Conservation (phyloP, 2,797 vertebrate genomes). For the Urocyon cinereoargenteus region DNA sequence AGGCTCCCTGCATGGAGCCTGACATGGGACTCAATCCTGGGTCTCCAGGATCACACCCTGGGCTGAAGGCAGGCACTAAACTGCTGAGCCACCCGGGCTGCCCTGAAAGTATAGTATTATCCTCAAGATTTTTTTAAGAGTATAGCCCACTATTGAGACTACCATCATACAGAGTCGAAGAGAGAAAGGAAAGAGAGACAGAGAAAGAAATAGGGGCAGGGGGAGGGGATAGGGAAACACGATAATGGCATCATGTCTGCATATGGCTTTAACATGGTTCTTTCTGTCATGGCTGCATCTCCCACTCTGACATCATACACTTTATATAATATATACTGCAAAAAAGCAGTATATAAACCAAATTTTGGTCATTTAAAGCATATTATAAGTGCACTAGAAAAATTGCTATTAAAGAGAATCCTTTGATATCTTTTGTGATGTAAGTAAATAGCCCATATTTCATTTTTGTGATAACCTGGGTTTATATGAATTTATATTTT, state of each 20-base stretch:
- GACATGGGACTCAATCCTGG: no score
- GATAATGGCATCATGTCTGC: neutral
- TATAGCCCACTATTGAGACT: neutral
- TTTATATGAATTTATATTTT: conserved; percentile 13
- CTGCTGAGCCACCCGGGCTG: no score
- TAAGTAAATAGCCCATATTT: neutral
- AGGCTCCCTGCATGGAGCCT: no score
- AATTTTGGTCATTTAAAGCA: neutral
- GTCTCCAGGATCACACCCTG: no score
- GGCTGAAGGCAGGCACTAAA: no score
- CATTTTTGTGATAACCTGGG: neutral
- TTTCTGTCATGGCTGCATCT: rapidly evolving
- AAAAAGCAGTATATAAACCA: neutral
- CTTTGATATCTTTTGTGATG: neutral
- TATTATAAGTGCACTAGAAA: neutral
- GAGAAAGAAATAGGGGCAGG: no score
- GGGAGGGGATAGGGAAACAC: no score
- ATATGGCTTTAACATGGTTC: neutral
- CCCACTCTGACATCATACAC: neutral
- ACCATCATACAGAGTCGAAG: neutral
- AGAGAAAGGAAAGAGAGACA: neutral
- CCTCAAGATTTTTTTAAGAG: neutral
- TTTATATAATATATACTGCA: neutral
- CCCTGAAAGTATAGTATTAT: neutral
- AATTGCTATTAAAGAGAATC: neutral